Conservation (phyloP, 2,888 invertebrate species). For the Blomia tropicalis region DNA sequence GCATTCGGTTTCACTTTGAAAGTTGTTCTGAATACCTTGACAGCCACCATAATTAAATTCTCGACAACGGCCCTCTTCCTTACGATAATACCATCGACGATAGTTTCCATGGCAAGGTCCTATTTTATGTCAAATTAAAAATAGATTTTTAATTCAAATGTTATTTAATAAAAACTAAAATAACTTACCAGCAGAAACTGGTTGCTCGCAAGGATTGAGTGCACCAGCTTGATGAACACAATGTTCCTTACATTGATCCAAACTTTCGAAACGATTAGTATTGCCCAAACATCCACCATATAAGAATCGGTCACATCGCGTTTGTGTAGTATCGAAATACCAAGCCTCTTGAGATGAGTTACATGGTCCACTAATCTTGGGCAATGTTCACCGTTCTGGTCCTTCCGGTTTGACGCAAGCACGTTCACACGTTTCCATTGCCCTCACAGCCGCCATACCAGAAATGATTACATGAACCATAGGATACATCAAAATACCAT, state of each 20-base stretch:
- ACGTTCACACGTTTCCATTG: constrained; percentile 69
- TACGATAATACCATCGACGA: constrained; percentile 31
- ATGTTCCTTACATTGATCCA: constrained; percentile 55
- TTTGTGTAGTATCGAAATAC: constrained; percentile 61
- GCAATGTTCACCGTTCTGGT: constrained; percentile 54
- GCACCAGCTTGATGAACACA: constrained; percentile 39
- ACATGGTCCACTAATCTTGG: constrained; percentile 66
- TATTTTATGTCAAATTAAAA: no score
- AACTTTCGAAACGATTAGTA: constrained; percentile 62
- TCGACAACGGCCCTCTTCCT: constrained; percentile 42
- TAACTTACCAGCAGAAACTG: not conserved
- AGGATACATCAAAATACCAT: constrained; percentile 71
- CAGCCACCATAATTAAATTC: constrained; percentile 72
- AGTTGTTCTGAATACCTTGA: constrained; percentile 70
- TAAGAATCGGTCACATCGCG: constrained; percentile 60
- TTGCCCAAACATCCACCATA: constrained; percentile 86
- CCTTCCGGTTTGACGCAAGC: constrained; percentile 45
- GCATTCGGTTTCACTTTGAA: constrained; percentile 49
- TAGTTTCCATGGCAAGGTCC: constrained; percentile 30
- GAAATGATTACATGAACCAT: constrained; percentile 77
- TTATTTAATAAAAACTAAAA: no score
- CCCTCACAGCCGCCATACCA: constrained; percentile 87
- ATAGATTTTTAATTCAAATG: no score
- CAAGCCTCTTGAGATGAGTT: constrained; percentile 58
- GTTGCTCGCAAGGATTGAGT: constrained; percentile 23